Percentiles rank a stretch among this genome's conserved stretches.
Conservation (phyloP, 2,888 invertebrate genomes). For the Chrysotoxum bicinctum region DNA sequence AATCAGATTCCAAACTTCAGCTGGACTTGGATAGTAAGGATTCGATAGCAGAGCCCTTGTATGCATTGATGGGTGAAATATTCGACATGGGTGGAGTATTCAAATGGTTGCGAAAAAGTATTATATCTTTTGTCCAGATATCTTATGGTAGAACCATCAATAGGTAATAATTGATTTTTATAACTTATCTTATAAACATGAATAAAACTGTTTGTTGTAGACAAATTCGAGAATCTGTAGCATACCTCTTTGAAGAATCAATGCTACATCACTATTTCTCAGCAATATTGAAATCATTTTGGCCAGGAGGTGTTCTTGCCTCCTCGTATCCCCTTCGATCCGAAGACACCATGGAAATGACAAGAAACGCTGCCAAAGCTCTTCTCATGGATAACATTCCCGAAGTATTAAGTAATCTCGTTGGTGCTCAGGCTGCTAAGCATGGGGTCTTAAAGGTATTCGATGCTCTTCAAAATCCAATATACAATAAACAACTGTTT, state of each 20-base stretch:
- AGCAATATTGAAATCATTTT: slow-evolving; percentile 92
- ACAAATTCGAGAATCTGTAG: slow-evolving; percentile 93
- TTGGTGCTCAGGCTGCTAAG: slow-evolving; percentile 92
- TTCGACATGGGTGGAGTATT: slow-evolving; percentile 95
- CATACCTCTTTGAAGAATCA: slow-evolving; percentile 93
- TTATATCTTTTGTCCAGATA: slow-evolving; percentile 95
- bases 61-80: slow-evolving; percentile 92
- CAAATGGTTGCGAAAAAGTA: slow-evolving; percentile 91
- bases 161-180: slow-evolving; percentile 82
- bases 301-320: slow-evolving; percentile 92
- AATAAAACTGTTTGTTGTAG: slow-evolving; percentile 80
- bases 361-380: slow-evolving; percentile 85
- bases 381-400: slow-evolving; percentile 87
- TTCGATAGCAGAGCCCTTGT: slow-evolving; percentile 95
- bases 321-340: slow-evolving; percentile 82
- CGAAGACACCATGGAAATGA: slow-evolving; percentile 86
- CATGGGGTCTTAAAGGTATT: slow-evolving; percentile 93
- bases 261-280: slow-evolving; percentile 95
- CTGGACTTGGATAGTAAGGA: slow-evolving; percentile 87
- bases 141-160: slow-evolving; percentile 96
- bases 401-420: slow-evolving; percentile 90
- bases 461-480: slow-evolving; percentile 91
- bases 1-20: slow-evolving; percentile 80
- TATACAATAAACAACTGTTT: slow-evolving; percentile 94
- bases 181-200: not conserved